Evolutionary conservation across 2,888 invertebrate species (phyloP).

Genomic region (Drosophila mimetica): DNA sequence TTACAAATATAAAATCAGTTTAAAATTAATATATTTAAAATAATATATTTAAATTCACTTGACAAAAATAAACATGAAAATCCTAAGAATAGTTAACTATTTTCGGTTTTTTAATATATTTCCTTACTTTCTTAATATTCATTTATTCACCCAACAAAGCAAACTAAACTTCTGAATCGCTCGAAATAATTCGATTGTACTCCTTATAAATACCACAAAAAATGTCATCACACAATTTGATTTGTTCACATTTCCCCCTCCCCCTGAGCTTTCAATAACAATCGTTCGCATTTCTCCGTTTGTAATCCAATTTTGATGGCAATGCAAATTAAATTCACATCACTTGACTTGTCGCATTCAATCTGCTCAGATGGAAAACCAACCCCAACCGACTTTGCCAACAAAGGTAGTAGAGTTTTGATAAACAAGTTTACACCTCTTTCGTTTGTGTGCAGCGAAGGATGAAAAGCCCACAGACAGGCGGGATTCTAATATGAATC

Average conservation of each 20-base stretch:
- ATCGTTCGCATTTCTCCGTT: constrained; percentile 34
- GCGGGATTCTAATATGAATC: constrained; percentile 35
- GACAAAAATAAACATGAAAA: not conserved
- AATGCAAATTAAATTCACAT: constrained; percentile 75
- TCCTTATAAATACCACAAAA: constrained; percentile 3
- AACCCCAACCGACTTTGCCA: constrained; percentile 33
- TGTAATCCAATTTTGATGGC: constrained; percentile 64
- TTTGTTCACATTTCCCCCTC: constrained; percentile 28
- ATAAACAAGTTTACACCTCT: constrained; percentile 76
- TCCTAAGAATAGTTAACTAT: too few relatives aligned
- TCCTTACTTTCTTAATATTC: too few relatives aligned
- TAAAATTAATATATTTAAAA: too few relatives aligned
- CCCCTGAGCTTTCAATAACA: constrained; percentile 29
- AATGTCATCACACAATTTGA: constrained; percentile 31
- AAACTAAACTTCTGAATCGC: not conserved
- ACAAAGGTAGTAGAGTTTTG: constrained; percentile 64
- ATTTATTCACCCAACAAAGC: not conserved
- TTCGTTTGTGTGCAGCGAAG: constrained; percentile 70
- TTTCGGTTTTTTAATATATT: too few relatives aligned
- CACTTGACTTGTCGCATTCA: constrained; percentile 77
- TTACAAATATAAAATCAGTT: too few relatives aligned
- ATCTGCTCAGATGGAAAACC: constrained; percentile 54
- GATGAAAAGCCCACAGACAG: constrained; percentile 42
- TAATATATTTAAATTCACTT: too few relatives aligned
- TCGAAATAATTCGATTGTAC: constrained; percentile 26